Evolutionary conservation across 1,140 invertebrate species (phyloP), one percentile per base, ranked within the genome.

Genomic region (Eumaeus atala): DNA sequence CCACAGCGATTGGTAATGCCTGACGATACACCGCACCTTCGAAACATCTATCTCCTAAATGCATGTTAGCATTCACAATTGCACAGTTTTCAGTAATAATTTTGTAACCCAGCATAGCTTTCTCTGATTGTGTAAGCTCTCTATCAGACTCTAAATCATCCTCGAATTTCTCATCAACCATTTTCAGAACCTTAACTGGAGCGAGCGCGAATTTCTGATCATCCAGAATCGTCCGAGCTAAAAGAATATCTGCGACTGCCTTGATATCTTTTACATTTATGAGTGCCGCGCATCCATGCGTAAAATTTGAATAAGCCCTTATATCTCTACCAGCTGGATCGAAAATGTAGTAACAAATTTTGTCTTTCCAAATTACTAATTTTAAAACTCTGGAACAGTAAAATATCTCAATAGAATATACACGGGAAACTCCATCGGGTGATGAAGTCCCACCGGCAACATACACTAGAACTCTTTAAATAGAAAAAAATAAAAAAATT

Each of bases 11-110:
- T 4, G 89, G 65, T 28, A 90, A 66, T 0, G 88, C 83, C 68
- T 90, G 89, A 42, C 87, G 77, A 54, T 80, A 89, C 49, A 88
- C 85, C 0, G 86, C 77, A 18, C 89, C 88, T 52, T 86, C 84
- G 52, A 90, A 90, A 65, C 87, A 89, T 58, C 78, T 71, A 58
- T 90, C 89, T 0, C 83, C 87, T 54, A 90, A 76, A 74, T 89
- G 87, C 75, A 88, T 89, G 35, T 85, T 89, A 28, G 79, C 89
- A 53, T 87, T 87, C 8, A 89, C 83, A 3, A 90, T 85, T 11
- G 89, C 89, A 65, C 87, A 89, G 48, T 84, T 82, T 57, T 87
- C 85, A 48, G 84, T 88, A 18, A 90, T 58, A 21, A 89, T 87
- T 54, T 84, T 83, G 53, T 88, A 90, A 9, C 84, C 84, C 70